Base-by-base conservation (phyloP, 2,113 vertebrate species). In the Channa argus region DNA sequence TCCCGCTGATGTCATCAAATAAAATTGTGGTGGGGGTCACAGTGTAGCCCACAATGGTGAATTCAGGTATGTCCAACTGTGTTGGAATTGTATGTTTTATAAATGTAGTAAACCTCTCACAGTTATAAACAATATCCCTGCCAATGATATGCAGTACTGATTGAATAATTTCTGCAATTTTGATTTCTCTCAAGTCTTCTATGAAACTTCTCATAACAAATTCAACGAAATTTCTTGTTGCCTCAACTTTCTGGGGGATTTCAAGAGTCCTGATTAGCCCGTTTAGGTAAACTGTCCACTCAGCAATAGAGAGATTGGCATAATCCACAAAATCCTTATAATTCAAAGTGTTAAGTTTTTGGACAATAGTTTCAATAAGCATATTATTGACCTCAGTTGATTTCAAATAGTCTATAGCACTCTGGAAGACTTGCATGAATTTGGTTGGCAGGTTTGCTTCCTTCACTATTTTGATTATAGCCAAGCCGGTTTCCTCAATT, bases 291-390 rank as follows among this genome's bases (percentile, higher is more conserved):
- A 43, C 43, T 10, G 91, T 96, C 45, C 83, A 44, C 46, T 89
- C 71, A 49, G 0, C 80, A 47, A 97, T 94, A 75, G 86, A 88
- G 1, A 78, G 68, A 82, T 98, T 97, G 74, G 56, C 80, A 45
- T 92, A 55, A 67, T 94, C 88, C 63, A 98, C 93, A 93, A 96
- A 95, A 2, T 83, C 73, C 64, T 96, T 95, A 82, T 98, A 98
- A 66, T 97, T 86, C 80, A 97, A 92, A 55, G 95, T 87, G n/a
- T 86, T 95, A 41, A 99, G 64, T 3, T 83, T 85, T 50, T 92
- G 85, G 67, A 94, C 81, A 71, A 91, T 12, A 0, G 3, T 41
- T 33, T 95, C 94, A 82, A 97, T 91, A 63, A 83, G 87, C 5
- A 96, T 75, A 12, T 89, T 79, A 84, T 94, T 91, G 67, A 96